Evolutionary conservation across 2,888 invertebrate genomes (phyloP).

Genomic region (Polyploca ridens): DNA sequence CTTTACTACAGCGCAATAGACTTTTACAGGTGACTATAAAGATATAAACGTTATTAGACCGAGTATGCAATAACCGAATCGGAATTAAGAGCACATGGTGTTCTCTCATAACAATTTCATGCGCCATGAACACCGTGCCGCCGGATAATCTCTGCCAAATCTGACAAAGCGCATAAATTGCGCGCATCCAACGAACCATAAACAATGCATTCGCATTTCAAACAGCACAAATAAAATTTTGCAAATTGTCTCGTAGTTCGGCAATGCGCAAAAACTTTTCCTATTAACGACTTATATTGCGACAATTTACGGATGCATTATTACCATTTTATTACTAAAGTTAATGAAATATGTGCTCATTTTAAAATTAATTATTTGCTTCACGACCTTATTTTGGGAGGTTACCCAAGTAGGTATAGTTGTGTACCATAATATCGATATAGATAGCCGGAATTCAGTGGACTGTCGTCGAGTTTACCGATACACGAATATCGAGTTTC

Average conservation of each 20-base stretch:
- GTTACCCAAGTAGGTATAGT: background rate
- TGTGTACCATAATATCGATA: background rate
- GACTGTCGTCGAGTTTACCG: constrained; percentile 11
- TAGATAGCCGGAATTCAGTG: constrained; percentile 24
- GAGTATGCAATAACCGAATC: constrained; percentile 31
- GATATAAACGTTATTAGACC: constrained; percentile 23
- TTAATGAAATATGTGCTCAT: constrained; percentile 40
- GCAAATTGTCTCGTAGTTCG: constrained; percentile 36
- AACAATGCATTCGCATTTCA: constrained; percentile 41
- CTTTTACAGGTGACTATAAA: constrained; percentile 35
- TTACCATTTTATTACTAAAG: constrained; percentile 51
- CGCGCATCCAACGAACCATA: constrained; percentile 41
- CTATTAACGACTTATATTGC: constrained; percentile 57
- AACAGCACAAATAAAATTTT: constrained; percentile 37
- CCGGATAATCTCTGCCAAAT: constrained; percentile 48
- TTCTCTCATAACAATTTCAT: constrained; percentile 51
- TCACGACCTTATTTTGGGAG: background rate
- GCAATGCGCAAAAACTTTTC: constrained; percentile 63
- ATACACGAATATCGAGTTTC: constrained; percentile 33
- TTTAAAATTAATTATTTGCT: constrained; percentile 3
- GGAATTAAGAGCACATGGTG: constrained; percentile 39
- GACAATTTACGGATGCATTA: constrained; percentile 52
- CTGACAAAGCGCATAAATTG: constrained; percentile 48
- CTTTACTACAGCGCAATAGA: constrained; percentile 24
- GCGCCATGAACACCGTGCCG: constrained; percentile 37